Evolutionary conservation across 2,888 invertebrate species (phyloP), one percentile per base, ranked within the genome.

Genomic region (Actias luna): DNA sequence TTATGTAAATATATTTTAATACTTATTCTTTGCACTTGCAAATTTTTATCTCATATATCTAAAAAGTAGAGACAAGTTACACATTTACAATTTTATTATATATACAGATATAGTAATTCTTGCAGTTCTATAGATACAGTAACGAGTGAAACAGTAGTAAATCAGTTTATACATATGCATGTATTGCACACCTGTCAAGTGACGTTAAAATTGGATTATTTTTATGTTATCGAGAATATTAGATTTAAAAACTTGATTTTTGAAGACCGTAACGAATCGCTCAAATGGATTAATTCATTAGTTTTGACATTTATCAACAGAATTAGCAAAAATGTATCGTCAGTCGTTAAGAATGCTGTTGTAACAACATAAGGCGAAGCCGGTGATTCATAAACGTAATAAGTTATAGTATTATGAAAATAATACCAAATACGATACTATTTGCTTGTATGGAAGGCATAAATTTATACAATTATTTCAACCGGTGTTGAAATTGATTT

Each of bases 341-440:
- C 75, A 73, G 67, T 66, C 10, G 64, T 65, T 66, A 74, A 69
- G 70, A 76, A 76, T 77, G 77, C 64, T 61, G 73, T 55, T 65
- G 60, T 67, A 70, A 65, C 69, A 76, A 69, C 63, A 66, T 67
- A 70, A 69, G 66, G 67, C 61, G 58, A 62, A 64, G 63, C 66
- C 59, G 64, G 65, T 77, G 76, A 77, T 67, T 77, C 76, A 76
- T 12, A 42, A 35, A 52, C 46, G 31, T 42, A 22, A 35, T 25
- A 46, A 58, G 57, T 8, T 27, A 42, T 58, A 57, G 18, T 39
- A 59, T 59, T 29, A 25, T 22, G 46, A 50, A 8, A 50, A 50
- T 50, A 50, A 25, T 50, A 50, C 22, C 46, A 12, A 50, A 22
- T 50, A 50, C 1, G 22, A 50, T 50, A 25, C 25, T 50, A 22